Evolutionary conservation across 2,797 vertebrate species (phyloP), one percentile per base, ranked within the genome.

Genomic region (Bradypus variegatus): DNA sequence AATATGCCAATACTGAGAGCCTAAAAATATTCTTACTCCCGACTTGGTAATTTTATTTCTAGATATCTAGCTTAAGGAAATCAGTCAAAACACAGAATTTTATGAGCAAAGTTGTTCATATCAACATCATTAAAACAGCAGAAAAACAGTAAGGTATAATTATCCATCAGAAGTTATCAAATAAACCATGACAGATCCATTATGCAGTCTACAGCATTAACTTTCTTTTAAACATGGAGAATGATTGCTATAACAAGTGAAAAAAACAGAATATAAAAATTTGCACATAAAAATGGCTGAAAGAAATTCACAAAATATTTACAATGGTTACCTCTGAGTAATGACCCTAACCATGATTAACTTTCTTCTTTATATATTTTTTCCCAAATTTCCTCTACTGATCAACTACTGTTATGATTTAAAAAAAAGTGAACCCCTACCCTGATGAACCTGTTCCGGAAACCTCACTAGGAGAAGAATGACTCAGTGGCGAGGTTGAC

Each of bases 381-480:
- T 83, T 90, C 16, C 58, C 45, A 76, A 29, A 79, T 86, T 90
- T 91, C 64, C 77, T 53, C 90, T 29, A 83, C 15, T 84, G 1
- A 80, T 36, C n/a, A 81, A 21, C 15, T 55, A 62, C 38, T 88
- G 92, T 86, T 58, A 88, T 33, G 89, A 50, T 55, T 80, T 83
- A 53, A 11, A 81, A 76, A 64, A 25, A 48, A 6, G 11, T 3
- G 72, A 92, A 62, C 27, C 94, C 83, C 94, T 97, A 98, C 98
- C 97, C 96, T 85, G 97, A 97, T 72, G 96, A 95, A 12, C 95
- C 96, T 87, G 97, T 97, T 96, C 97, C 95, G 48, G 98, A 98
- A 67, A 97, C 96, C 80, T 99, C 98, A 96, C 99, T 99, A 70
- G 99, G 99, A 94, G 99, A 99, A 67, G 99, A 99, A 96, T 99